Conservation (phyloP, 2,797 vertebrate genomes). For the Dendrocincla fuliginosa region DNA sequence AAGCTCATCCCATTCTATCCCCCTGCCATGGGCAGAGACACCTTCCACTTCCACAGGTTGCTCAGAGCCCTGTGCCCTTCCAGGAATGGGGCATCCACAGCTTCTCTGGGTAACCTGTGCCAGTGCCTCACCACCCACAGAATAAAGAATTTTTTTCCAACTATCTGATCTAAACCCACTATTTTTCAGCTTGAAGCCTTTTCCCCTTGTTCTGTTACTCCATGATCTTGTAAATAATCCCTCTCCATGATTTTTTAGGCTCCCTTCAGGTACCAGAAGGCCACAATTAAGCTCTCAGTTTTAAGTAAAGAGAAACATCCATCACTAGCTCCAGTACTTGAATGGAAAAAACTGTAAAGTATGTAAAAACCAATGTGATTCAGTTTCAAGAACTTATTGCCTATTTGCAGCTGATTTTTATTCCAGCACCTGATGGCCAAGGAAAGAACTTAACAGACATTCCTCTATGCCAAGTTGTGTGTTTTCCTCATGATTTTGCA, state of each 20-base stretch:
- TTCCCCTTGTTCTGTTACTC: not conserved
- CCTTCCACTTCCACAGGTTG: not conserved
- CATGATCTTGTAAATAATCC: not conserved
- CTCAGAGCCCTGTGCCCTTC: accelerated
- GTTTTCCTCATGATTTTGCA: not conserved
- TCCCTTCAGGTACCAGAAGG: not conserved
- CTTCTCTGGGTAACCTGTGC: not conserved
- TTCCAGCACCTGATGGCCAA: not conserved
- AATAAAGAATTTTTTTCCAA: not conserved
- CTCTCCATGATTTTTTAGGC: not conserved
- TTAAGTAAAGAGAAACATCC: not conserved
- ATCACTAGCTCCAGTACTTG: not conserved
- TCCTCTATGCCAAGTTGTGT: not conserved
- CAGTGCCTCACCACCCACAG: not conserved
- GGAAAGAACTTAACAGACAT: not conserved
- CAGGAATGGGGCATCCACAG: not conserved
- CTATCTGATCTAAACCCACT: not conserved
- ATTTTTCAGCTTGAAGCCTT: not conserved
- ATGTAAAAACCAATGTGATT: not conserved
- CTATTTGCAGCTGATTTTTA: not conserved
- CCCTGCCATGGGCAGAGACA: not conserved
- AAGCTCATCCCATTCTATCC: accelerated
- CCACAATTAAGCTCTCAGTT: not conserved
- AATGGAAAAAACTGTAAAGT: not conserved
- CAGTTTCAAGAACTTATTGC: not conserved